Base-by-base conservation (phyloP, 2,888 invertebrate species). In the Oeneis ivallda region DNA sequence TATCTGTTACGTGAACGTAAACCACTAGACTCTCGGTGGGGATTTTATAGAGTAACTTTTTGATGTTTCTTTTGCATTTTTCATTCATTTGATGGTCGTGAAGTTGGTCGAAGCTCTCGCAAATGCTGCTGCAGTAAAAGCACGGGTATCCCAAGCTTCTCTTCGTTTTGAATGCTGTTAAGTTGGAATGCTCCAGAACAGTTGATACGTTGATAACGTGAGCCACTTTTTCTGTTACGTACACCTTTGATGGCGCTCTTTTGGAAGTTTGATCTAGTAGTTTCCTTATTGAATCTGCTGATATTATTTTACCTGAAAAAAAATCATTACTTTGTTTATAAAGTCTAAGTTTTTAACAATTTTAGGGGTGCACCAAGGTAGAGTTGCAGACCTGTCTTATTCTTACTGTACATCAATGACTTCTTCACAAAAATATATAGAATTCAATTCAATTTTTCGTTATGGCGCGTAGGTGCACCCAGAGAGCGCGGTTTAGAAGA, bases 141-240 rank as follows among this genome's bases (percentile, higher is more conserved):
- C 89, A 89, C 0, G 87, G 88, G 71, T 83, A 82, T 0, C 89
- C 89, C 0, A 74, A 72, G 0, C 85, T 67, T 11, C 79, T 81
- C 65, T 82, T 84, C 34, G 86, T 83, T 66, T 80, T 80, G 68
- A 89, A 89, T 0, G 87, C 84, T 0, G 83, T 84, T 0, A 81
- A 75, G 66, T 85, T 88, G 0, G 86, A 87, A 64, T 76, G 72
- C 68, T 83, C 78, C 10, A 89, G 63, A 5, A 89, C 68, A 0
- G 79, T 80, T 0, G 77, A 72, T 0, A 82, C 79, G 66, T 89
- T 89, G 2, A 73, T 67, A 0, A 85, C 74, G 7, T 81, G 82
- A 0, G 84, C 86, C 7, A 75, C 64, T 62, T 89, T 89, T 50
- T 89, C 89, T 0, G 84, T 79, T 2, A 86, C 64, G 17, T 74